These are phyloP conservation scores for Pararge aegeria DNA, from an alignment of 1,140 invertebrate genomes.

Conservation along the genomic window DNA sequence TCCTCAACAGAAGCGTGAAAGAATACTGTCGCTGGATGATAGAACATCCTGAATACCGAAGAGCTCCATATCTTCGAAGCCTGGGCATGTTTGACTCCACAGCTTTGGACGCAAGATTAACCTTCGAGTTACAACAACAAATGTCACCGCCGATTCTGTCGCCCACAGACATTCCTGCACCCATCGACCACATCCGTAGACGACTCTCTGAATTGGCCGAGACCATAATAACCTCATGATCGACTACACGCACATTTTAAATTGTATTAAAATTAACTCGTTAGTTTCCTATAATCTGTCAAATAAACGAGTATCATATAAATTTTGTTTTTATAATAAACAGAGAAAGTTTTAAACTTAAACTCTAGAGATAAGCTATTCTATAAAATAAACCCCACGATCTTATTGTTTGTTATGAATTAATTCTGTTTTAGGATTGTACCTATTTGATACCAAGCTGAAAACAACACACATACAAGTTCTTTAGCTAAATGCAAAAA, in stretches of 20 bases:
- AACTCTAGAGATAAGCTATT: no score
- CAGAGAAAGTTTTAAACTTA: no score
- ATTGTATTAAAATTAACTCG: not conserved
- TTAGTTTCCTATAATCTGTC: no score
- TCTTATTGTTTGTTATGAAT: no score
- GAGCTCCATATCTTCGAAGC: constrained; percentile 68
- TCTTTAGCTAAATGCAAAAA: no score
- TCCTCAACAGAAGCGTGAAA: constrained; percentile 66
- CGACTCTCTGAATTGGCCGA: constrained; percentile 50
- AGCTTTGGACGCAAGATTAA: constrained; percentile 58
- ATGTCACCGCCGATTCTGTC: constrained; percentile 23
- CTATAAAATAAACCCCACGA: no score
- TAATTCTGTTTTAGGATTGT: no score
- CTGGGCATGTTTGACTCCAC: constrained; percentile 66
- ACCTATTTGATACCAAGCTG: no score
- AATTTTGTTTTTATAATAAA: no score
- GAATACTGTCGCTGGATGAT: constrained; percentile 79
- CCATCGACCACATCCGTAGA: constrained; percentile 53
- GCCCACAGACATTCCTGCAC: constrained; percentile 33
- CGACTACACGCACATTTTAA: not conserved
- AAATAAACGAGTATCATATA: no score
- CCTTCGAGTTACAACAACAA: constrained; percentile 46
- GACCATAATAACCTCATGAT: not conserved
- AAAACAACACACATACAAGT: no score
- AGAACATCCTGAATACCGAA: constrained; percentile 68